These are phyloP conservation scores for Meteorus colon DNA, from an alignment of 2,888 invertebrate species.

Conservation along the genomic window DNA sequence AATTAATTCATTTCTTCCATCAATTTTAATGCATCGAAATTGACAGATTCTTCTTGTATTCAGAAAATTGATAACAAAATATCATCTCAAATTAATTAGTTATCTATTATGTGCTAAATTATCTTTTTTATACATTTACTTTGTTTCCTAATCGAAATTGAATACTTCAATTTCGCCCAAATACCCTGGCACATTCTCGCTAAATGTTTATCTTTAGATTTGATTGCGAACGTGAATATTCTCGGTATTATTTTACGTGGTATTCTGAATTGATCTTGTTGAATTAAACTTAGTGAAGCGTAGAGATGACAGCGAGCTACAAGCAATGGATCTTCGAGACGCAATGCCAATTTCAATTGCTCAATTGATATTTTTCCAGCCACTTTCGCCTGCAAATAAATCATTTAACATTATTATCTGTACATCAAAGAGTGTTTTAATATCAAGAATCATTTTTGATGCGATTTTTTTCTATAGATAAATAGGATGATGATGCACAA, in stretches of 20 bases:
- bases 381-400: constrained; percentile 82
- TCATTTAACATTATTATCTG: constrained; percentile 21
- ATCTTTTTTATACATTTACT: constrained; percentile 39
- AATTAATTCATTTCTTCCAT: too few relatives aligned
- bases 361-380: constrained; percentile 91
- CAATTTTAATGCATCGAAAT: too few relatives aligned
- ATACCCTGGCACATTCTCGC: constrained; percentile 90
- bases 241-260: constrained; percentile 79
- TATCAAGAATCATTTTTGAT: too few relatives aligned
- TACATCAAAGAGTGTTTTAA: too few relatives aligned
- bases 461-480: too few relatives aligned
- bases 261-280: constrained; percentile 81
- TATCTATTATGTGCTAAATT: not conserved
- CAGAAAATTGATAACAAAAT: too few relatives aligned
- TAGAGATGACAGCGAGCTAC: constrained; percentile 90
- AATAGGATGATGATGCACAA: too few relatives aligned
- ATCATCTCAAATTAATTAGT: not conserved
- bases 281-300: constrained; percentile 90
- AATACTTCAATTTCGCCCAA: constrained; percentile 87
- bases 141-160: constrained; percentile 64
- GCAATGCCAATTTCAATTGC: constrained; percentile 87
- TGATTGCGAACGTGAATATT: constrained; percentile 75
- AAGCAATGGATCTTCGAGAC: constrained; percentile 87
- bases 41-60: too few relatives aligned
- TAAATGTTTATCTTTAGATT: constrained; percentile 79